Evolutionary conservation across 1,140 invertebrate genomes (phyloP), one percentile per base, ranked within the genome.

Genomic region (Brachionus rubens): DNA sequence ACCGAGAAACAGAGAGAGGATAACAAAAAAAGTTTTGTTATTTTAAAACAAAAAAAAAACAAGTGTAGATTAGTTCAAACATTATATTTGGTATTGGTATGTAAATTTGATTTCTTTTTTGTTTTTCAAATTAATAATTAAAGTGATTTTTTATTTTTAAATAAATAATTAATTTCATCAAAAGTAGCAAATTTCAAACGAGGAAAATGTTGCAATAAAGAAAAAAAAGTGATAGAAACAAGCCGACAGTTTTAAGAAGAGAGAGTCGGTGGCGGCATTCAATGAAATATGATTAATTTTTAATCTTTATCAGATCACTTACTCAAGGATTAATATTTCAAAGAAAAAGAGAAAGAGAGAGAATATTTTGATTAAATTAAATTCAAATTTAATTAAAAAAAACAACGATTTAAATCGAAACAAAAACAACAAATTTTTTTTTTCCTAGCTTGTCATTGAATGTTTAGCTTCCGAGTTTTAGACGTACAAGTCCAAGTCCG

Each of bases 371-470:
- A 59, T 59, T 59, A 16, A 59, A 59, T 59, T 59, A 54, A 59
- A 59, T 59, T 59, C 54, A 59, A 59, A 59, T 59, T 59, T 59
- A 59, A 59, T 59, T 59, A n/a, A n/a, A 59, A 59, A 59, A 59
- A 28, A 59, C 19, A 36, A 59, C 30, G 36, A 59, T n/a, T 36
- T 36, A 36, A 56, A 12, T 54, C 26, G 3, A 48, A 6, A 2
- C 19, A 16, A 21, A n/a, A n/a, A n/a, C n/a, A n/a, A n/a, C n/a
- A n/a, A n/a, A n/a, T n/a, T n/a, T n/a, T n/a, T n/a, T n/a, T n/a
- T n/a, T n/a, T n/a, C n/a, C n/a, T n/a, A n/a, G n/a, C 16, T 16
- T 48, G 46, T 48, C 46, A 21, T n/a, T 48, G 12, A 6, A 48
- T 12, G 10, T n/a, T n/a, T n/a, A n/a, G n/a, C n/a, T n/a, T n/a